Base-by-base conservation (phyloP, 2,888 invertebrate species). In the Temnothorax ravouxi region DNA sequence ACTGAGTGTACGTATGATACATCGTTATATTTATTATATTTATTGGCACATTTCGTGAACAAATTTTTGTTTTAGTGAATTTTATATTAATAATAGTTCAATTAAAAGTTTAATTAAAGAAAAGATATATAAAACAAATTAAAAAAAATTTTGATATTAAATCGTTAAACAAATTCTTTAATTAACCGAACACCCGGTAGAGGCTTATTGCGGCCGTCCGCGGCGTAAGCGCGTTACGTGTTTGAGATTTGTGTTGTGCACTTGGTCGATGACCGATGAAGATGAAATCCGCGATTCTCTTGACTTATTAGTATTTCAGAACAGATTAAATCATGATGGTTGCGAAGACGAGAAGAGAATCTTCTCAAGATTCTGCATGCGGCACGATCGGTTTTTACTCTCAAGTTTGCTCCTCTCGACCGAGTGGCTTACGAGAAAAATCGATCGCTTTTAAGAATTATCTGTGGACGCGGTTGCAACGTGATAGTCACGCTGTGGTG, bases 391-490 rank as follows among this genome's bases (percentile, higher is more conserved):
- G 29, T 84, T 84, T 84, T 84, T 87, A 62, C 72, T 67, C 71
- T 81, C 75, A 6, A 64, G 66, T 59, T 77, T 81, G 76, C 85
- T 69, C 38, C 59, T 25, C 56, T 41, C 54, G 56, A 21, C 1
- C 59, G 34, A 71, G 56, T 44, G 67, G 75, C 29, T 66, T 71
- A 71, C 8, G 54, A 77, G 84, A 90, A 90, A 90, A 90, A 90
- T 88, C 75, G 34, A 21, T 8, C 52, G 66, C 81, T 85, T 88
- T 89, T 86, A 90, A 90, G 90, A 91, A 91, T 88, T 83, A 91
- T 91, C 90, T 86, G 84, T 90, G 85, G 90, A 80, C 88, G 90
- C 89, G 90, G 90, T 91, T 91, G 90, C 81, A 90, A 90, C 83
- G 81, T 77, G 91, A 90, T 90, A 90, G 85, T 87, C 76, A 67